Evolutionary conservation across 2,113 vertebrate genomes (phyloP), one percentile per base, ranked within the genome.

Genomic region (Regulus satrapa): DNA sequence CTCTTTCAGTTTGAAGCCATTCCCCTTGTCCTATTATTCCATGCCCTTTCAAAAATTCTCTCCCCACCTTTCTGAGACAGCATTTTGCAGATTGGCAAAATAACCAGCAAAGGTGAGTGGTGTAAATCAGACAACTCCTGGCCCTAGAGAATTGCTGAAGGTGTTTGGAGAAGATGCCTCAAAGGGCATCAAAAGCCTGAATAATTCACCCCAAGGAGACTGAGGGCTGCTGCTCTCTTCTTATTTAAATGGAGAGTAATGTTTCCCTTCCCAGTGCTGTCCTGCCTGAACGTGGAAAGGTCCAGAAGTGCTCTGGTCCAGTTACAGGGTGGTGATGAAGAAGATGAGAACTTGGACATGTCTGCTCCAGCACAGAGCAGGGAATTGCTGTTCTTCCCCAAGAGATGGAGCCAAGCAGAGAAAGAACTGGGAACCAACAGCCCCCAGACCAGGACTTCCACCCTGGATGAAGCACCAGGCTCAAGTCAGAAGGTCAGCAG

Each of bases 391-490:
- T 26, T 64, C 18, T 46, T 73, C 49, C 54, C 88, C 58, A 32
- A 21, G 0, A 52, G 40, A 29, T 40, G 46, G 56, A 83, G 16
- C 11, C 34, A 43, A 40, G 32, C 1, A 2, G 54, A 58, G 72
- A 31, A 79, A 14, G 19, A 80, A 14, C 25, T 32, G 29, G 19
- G n/a, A 36, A 66, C 18, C 62, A 64, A 28, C 28, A 62, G 34
- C 12, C 19, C 10, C 23, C 55, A 28, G 48, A 83, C 4, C 21
- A 45, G 29, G 46, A 38, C 21, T 68, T 80, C 38, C 24, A 38
- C 26, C 59, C 61, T 0, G 0, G 24, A 8, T 36, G 46, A 48
- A 48, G 18, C 1, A 2, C 34, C 58, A 76, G 23, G 18, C 34
- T 80, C 25, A 68, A 19, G 19, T 28, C n/a, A 32, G 36, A 76